Conservation (phyloP, 2,888 invertebrate species). For the Megamerina dolium region DNA sequence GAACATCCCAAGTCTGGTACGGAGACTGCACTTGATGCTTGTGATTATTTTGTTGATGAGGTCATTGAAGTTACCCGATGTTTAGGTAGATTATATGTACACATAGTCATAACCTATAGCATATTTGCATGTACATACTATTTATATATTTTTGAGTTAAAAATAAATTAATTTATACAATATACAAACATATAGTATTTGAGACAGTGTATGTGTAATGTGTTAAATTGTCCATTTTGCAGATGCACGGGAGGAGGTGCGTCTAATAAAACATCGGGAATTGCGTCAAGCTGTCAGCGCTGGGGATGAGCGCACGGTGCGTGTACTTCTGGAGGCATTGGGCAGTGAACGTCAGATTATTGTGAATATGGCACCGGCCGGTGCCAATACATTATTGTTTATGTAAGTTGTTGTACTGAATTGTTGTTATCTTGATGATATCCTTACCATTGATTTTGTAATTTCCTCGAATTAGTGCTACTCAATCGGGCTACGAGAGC, state of each 20-base stretch:
- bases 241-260: conserved; percentile 61
- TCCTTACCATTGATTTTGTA: too few relatives aligned
- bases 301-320: conserved; percentile 65
- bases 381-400: conserved; percentile 81
- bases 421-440: not conserved
- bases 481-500: conserved; percentile 75
- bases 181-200: too few relatives aligned
- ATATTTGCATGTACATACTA: not conserved
- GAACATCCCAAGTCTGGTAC: conserved; percentile 48
- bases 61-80: conserved; percentile 54
- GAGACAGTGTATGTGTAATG: not conserved
- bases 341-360: conserved; percentile 65
- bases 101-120: too few relatives aligned
- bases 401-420: conserved; percentile 56
- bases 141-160: too few relatives aligned
- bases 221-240: too few relatives aligned
- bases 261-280: conserved; percentile 67
- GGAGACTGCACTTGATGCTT: conserved; percentile 63
- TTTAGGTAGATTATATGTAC: conserved; percentile 46
- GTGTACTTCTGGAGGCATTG: conserved; percentile 60
- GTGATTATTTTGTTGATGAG: conserved; percentile 66
- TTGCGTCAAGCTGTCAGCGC: conserved; percentile 70
- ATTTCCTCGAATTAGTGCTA: conserved; percentile 58
- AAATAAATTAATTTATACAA: too few relatives aligned
- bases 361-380: conserved; percentile 81